Base-by-base conservation (phyloP, 2,888 invertebrate species). In the Tridacna crocea region DNA sequence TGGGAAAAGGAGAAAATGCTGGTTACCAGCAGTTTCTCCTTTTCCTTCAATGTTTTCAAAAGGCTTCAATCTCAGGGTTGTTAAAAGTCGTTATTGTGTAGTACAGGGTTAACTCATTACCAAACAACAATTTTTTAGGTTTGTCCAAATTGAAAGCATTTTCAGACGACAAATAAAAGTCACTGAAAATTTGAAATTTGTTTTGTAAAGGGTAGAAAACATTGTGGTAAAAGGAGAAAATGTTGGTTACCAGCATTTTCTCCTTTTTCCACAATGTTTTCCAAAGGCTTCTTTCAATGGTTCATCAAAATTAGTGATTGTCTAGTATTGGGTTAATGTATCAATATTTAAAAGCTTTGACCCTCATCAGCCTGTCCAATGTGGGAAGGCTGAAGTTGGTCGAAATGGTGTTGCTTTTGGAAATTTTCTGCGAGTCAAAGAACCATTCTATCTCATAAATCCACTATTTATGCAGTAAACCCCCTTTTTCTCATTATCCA, bases 141-240 rank as follows among this genome's bases (percentile, higher is more conserved):
- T 36, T 36, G 36, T 36, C 36, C 8, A 36, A 36, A 36, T 36
- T 36, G 2, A 36, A 8, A 36, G 36, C 3, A 36, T 36, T 36
- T 36, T 2, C 36, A 36, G 36, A 36, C 8, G 8, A 36, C 36
- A 36, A 36, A 36, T 36, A 4, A 36, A 8, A 4, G 36, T 36
- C 3, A 8, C 36, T 36, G 3, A 36, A 36, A 36, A 4, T 36
- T 2, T 36, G 36, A n/a, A 8, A 4, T 36, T 36, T 36, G 2
- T 8, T 36, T 36, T 36, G 36, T n/a, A 36, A 36, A 36, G 36
- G 2, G 8, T 36, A 36, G 19, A 66, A 66, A 66, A 66, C 66
- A 66, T 66, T 66, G 66, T 8, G 0, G 15, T 0, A 36, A 66
- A 66, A 66, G 66, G 66, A 66, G 27, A 36, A 27, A 66, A 19